These are phyloP conservation scores for Resseliella maxima DNA, from an alignment of 2,888 invertebrate species.

Conservation along the genomic window DNA sequence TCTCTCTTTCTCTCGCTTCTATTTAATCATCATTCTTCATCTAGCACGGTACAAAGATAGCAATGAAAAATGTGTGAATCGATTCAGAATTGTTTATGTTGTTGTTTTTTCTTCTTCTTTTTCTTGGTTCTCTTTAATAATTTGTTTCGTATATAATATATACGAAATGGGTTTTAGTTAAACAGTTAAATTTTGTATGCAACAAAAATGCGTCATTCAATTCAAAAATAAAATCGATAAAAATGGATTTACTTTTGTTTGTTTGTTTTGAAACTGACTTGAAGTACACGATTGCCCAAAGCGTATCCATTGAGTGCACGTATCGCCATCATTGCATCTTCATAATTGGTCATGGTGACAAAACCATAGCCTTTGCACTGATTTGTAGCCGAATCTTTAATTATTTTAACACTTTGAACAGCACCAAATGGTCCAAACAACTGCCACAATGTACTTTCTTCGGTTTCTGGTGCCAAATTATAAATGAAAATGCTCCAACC, in stretches of 20 bases:
- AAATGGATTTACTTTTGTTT: slow-evolving; percentile 72
- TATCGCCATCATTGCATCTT: slow-evolving; percentile 95
- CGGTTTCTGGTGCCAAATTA: slow-evolving; percentile 94
- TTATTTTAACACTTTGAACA: slow-evolving; percentile 93
- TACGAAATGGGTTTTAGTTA: background rate
- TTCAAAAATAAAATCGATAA: background rate
- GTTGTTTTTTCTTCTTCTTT: background rate
- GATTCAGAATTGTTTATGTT: too few relatives aligned
- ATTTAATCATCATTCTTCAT: background rate
- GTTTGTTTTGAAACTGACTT: slow-evolving; percentile 97
- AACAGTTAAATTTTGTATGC: background rate
- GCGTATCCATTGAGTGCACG: slow-evolving; percentile 96
- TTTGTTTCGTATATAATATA: background rate
- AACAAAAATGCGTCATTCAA: background rate
- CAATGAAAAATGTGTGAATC: slow-evolving; percentile 43
- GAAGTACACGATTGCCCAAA: slow-evolving; percentile 93
- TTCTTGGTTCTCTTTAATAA: background rate
- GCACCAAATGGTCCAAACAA: slow-evolving; percentile 80
- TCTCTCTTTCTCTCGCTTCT: background rate
- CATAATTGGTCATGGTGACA: slow-evolving; percentile 98
- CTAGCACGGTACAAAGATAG: background rate
- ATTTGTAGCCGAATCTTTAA: slow-evolving; percentile 93
- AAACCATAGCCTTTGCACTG: slow-evolving; percentile 99
- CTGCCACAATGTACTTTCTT: slow-evolving; percentile 96
- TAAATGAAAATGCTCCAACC: slow-evolving; percentile 89